Conservation (phyloP, 1,140 invertebrate genomes). For the Drosophila varians region DNA sequence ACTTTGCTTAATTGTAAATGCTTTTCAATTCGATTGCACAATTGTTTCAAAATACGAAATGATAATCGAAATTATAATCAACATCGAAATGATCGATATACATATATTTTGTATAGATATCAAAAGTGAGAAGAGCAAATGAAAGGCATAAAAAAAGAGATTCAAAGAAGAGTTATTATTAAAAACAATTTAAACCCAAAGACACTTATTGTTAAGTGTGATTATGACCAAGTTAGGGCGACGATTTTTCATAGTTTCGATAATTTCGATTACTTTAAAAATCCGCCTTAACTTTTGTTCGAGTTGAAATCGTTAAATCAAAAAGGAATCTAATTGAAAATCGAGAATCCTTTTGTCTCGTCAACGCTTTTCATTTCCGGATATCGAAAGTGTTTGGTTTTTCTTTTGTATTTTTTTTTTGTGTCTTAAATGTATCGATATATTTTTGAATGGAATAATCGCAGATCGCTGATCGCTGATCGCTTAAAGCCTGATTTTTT, state of each 20-base stretch:
- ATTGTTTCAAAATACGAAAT: slow-evolving; percentile 44
- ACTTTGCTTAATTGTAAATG: slow-evolving; percentile 82
- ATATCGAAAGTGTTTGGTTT: neutral
- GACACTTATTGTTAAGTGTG: slow-evolving; percentile 4
- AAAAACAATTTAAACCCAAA: slow-evolving; percentile 24
- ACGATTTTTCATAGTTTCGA: too few species aligned
- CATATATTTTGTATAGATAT: neutral
- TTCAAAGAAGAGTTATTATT: slow-evolving; percentile 27
- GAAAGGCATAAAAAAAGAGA: slow-evolving; percentile 40
- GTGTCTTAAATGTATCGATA: too few species aligned
- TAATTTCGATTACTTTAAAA: neutral
- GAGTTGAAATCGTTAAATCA: neutral
- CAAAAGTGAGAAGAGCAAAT: slow-evolving; percentile 56
- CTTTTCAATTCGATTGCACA: slow-evolving; percentile 57
- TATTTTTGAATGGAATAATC: neutral
- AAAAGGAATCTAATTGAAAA: slow-evolving; percentile 1
- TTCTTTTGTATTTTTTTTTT: neutral
- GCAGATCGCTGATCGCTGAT: neutral
- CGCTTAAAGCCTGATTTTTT: neutral
- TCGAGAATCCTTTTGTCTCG: slow-evolving; percentile 8
- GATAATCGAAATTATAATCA: slow-evolving; percentile 48
- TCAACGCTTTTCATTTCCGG: neutral
- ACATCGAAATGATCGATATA: slow-evolving; percentile 42
- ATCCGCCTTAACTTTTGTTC: neutral
- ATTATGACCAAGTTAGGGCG: neutral